Conservation (phyloP, 1,140 invertebrate species). For the Vollenhovia emeryi region DNA sequence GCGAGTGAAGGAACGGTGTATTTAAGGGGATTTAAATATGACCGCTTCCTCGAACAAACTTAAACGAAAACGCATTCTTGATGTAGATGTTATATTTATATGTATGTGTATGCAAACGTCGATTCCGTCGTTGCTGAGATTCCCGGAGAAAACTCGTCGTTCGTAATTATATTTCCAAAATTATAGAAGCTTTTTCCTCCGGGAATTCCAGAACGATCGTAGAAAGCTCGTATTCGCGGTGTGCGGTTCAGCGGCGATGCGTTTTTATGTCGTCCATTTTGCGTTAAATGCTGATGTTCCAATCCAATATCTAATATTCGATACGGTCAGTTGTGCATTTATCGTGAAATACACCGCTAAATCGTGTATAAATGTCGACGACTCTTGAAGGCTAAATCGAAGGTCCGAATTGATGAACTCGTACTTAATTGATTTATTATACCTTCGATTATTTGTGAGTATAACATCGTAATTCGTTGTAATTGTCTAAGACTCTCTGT, state of each 20-base stretch:
- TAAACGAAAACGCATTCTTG: conserved; percentile 53
- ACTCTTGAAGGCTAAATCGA: conserved; percentile 63
- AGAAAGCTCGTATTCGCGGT: conserved; percentile 4
- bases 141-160: conserved; percentile 40
- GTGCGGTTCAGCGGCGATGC: not conserved
- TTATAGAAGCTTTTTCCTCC: conserved; percentile 24
- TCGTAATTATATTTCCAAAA: not conserved
- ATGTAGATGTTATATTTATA: conserved; percentile 76
- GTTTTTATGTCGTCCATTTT: conserved; percentile 10
- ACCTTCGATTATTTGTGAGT: conserved; percentile 23
- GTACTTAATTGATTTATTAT: conserved; percentile 64
- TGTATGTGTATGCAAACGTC: conserved; percentile 43
- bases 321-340: conserved; percentile 21
- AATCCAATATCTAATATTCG: not conserved
- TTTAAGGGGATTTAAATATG: conserved; percentile 78
- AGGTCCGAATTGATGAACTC: conserved; percentile 75
- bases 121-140: conserved; percentile 18
- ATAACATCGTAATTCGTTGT: conserved; percentile 45
- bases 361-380: conserved; percentile 3
- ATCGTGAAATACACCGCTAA: conserved; percentile 45
- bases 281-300: conserved; percentile 23
- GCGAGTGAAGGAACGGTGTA: conserved; percentile 67
- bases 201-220: conserved; percentile 63
- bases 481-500: conserved; percentile 55
- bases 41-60: conserved; percentile 58